A percentile compares a stretch with the other conserved stretches of the same genome.
Conservation (phyloP, 2,888 invertebrate species). For the Didymodactylos carnosus region DNA sequence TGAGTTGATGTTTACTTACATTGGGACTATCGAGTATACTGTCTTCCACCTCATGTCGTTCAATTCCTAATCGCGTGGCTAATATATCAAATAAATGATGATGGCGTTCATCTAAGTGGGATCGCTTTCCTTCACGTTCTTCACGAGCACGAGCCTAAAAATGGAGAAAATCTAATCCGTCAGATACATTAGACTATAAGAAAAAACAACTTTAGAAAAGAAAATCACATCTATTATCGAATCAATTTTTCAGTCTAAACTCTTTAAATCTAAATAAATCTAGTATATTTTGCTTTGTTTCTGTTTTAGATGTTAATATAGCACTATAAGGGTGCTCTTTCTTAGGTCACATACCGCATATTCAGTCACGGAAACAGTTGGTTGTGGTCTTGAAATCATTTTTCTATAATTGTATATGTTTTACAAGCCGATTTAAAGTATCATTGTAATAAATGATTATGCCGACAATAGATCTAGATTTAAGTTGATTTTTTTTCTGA, state of each 20-base stretch:
- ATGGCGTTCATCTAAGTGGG: slow-evolving; percentile 31
- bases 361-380: background rate
- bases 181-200: too few species aligned
- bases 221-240: too few species aligned
- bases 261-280: too few species aligned
- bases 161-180: background rate
- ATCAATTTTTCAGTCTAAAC: too few species aligned
- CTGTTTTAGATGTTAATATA: too few species aligned
- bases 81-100: slow-evolving; percentile 30
- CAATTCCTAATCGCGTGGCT: slow-evolving; percentile 29
- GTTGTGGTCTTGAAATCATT: background rate
- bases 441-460: too few species aligned
- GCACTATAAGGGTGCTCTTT: too few species aligned
- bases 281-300: too few species aligned
- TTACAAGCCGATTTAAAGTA: too few species aligned
- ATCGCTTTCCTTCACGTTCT: slow-evolving; percentile 31
- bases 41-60: slow-evolving; percentile 31
- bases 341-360: background rate
- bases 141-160: slow-evolving; percentile 18
- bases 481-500: too few species aligned
- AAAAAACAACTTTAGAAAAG: background rate
- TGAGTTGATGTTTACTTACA: slow-evolving; percentile 19
- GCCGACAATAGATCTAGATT: too few species aligned
- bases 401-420: too few species aligned
- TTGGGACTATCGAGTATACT: slow-evolving; percentile 31